Percentiles rank a stretch among this genome's conserved stretches.
These are phyloP conservation scores for Sus cebifrons DNA, from an alignment of 2,797 vertebrate genomes.

Conservation along the genomic window DNA sequence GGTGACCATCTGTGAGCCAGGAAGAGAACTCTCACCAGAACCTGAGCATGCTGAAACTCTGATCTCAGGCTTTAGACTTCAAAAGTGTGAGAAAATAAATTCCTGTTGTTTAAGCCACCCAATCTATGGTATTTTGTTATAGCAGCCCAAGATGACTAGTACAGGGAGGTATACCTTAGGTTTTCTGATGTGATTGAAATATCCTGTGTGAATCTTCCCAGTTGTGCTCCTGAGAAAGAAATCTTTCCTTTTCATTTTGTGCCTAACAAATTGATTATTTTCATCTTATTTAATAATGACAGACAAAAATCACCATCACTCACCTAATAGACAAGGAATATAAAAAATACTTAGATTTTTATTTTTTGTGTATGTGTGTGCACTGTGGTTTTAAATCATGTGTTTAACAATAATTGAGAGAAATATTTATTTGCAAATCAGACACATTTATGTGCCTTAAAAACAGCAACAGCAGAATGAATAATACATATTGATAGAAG, in stretches of 20 bases:
- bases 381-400: not conserved
- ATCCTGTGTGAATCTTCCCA: not conserved
- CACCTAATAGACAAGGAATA: not conserved
- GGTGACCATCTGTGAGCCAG: not conserved
- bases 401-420: not conserved
- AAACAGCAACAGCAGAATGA: not conserved
- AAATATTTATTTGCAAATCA: not conserved
- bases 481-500: not conserved
- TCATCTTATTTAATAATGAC: not conserved
- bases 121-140: not conserved
- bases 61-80: not conserved
- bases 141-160: not conserved
- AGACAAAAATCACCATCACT: not conserved
- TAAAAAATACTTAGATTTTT: not conserved
- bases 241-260: not conserved
- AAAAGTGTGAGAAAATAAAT: not conserved
- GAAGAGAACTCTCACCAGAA: not conserved
- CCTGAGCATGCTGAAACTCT: not conserved
- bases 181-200: slow-evolving; percentile 22
- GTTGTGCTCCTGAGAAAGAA: not conserved
- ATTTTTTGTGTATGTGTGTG: not conserved
- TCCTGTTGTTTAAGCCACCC: not conserved
- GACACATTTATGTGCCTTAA: not conserved
- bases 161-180: not conserved
- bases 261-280: not conserved